Percentiles rank a stretch among this genome's conserved stretches.
These are phyloP conservation scores for Phragmatobia fuliginosa DNA, from an alignment of 2,888 invertebrate species.

Conservation along the genomic window DNA sequence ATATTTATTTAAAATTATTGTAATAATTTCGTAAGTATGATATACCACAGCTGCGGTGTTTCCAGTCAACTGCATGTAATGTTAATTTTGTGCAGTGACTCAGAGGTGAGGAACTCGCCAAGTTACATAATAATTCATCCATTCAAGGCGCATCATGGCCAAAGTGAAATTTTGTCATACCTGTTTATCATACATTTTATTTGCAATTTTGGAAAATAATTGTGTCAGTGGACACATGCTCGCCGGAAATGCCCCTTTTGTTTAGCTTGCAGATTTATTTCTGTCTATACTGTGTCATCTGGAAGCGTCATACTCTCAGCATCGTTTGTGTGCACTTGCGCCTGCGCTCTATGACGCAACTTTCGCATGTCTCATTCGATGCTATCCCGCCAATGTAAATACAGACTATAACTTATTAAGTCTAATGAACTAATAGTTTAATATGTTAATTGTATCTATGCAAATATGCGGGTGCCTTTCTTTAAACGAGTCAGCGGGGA, in stretches of 20 bases:
- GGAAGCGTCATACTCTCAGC: slow-evolving; percentile 77
- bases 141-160: slow-evolving; percentile 72
- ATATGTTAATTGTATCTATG: background rate
- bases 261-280: slow-evolving; percentile 85
- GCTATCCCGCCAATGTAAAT: slow-evolving; percentile 67
- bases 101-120: slow-evolving; percentile 69
- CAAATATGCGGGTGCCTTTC: background rate
- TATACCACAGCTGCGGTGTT: slow-evolving; percentile 67
- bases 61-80: slow-evolving; percentile 67
- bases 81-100: slow-evolving; percentile 77
- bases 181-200: slow-evolving; percentile 3
- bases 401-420: slow-evolving; percentile 48
- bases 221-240: slow-evolving; percentile 75
- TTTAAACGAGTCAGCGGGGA: background rate
- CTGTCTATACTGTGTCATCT: slow-evolving; percentile 78
- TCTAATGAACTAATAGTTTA: background rate
- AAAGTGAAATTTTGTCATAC: slow-evolving; percentile 55
- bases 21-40: slow-evolving; percentile 47
- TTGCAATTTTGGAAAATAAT: slow-evolving; percentile 62
- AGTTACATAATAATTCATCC: slow-evolving; percentile 76
- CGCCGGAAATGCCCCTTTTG: slow-evolving; percentile 83
- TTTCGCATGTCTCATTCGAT: slow-evolving; percentile 67
- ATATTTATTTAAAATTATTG: background rate
- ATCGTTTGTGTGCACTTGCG: slow-evolving; percentile 70
- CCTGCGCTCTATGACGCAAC: slow-evolving; percentile 72